These are phyloP conservation scores for Neostethus bicornis DNA, from an alignment of 2,797 vertebrate genomes.

Conservation along the genomic window DNA sequence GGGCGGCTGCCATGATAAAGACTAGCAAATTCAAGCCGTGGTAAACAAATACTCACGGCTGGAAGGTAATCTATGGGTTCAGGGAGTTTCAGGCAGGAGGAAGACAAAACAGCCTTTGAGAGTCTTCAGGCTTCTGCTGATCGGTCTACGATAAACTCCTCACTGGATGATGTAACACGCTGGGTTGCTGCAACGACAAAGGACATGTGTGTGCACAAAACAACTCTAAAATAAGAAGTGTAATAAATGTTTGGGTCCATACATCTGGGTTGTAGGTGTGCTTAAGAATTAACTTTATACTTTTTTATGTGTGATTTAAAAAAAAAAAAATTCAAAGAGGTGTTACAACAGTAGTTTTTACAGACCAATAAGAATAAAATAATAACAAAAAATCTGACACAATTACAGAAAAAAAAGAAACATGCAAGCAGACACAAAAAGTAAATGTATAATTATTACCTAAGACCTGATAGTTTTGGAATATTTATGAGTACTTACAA, in stretches of 20 bases:
- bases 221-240: slow-evolving; percentile 14
- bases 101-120: slow-evolving; percentile 87
- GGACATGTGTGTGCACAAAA: slow-evolving; percentile 46
- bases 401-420: too few relatives aligned
- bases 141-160: slow-evolving; percentile 76
- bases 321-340: too few relatives aligned
- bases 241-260: slow-evolving; percentile 14
- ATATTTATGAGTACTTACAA: too few relatives aligned
- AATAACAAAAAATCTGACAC: too few relatives aligned
- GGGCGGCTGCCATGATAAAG: slow-evolving; percentile 64
- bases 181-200: slow-evolving; percentile 63
- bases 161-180: slow-evolving; percentile 76
- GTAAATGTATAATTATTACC: too few relatives aligned
- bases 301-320: too few relatives aligned
- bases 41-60: slow-evolving; percentile 81
- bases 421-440: too few relatives aligned
- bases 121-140: slow-evolving; percentile 76
- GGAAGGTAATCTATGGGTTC: slow-evolving; percentile 75
- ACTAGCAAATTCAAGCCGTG: slow-evolving; percentile 70
- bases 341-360: too few relatives aligned
- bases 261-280: slow-evolving; percentile 29
- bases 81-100: slow-evolving; percentile 75
- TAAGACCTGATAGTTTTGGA: too few relatives aligned
- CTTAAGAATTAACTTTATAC: too few relatives aligned
- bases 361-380: too few relatives aligned